phyloP scores from a whole-genome alignment of 2,888 invertebrate species.

The Listrodromus nycthemerus region DNA sequence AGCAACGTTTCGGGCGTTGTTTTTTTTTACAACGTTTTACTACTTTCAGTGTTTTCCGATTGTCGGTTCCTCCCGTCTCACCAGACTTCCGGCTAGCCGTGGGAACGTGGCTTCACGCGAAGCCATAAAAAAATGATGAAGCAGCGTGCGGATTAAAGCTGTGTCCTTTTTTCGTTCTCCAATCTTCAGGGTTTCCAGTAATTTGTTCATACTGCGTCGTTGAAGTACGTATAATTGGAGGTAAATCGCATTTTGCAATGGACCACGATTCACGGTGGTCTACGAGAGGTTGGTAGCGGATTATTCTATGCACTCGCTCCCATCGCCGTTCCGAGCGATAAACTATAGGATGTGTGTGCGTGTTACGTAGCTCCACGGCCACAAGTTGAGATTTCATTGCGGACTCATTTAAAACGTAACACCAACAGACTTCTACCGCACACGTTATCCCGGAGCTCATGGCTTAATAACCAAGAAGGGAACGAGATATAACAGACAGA shows the following conservation, averaged over 20 bases:
- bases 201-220: background rate
- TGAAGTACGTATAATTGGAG: constrained; percentile 12
- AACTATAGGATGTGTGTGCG: constrained; percentile 9
- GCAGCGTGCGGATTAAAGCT: background rate
- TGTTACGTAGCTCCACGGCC: constrained; percentile 51
- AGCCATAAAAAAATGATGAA: background rate
- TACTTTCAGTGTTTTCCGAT: constrained; percentile 22
- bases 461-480: constrained; percentile 26
- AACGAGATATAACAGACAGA: constrained; percentile 21
- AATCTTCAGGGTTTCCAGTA: background rate
- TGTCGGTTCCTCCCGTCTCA: background rate
- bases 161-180: background rate
- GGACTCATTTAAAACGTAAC: constrained; percentile 58
- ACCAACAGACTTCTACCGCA: constrained; percentile 33
- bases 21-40: constrained; percentile 4
- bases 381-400: constrained; percentile 32
- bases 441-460: constrained; percentile 22
- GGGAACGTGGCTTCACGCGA: background rate
- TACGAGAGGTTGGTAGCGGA: constrained; percentile 16
- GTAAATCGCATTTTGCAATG: constrained; percentile 24
- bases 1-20: background rate
- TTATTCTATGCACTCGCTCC: constrained; percentile 25
- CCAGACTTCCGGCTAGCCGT: constrained; percentile 23
- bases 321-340: constrained; percentile 20
- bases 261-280: background rate